Evolutionary conservation across 2,113 vertebrate species (phyloP).

Genomic region (Albula goreensis): DNA sequence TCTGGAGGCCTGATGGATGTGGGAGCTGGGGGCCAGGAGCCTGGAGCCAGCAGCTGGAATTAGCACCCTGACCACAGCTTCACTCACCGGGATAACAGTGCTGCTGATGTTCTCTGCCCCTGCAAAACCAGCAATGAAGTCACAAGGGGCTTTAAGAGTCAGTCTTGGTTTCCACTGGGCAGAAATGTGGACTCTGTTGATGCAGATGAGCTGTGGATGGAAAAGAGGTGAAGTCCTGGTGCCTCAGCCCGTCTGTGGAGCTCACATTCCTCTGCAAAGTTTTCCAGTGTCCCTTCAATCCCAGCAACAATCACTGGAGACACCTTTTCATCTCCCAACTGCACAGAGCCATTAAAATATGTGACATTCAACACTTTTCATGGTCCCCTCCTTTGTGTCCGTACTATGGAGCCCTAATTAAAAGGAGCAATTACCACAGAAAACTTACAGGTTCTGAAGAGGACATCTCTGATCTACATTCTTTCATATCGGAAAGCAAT

Average conservation of each 20-base stretch:
- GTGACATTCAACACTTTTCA: neutral
- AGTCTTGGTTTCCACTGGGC: no score
- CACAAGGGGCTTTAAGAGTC: neutral
- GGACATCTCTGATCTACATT: slow-evolving; percentile 23
- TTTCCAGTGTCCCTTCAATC: neutral
- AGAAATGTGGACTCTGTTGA: no score
- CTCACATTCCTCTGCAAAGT: neutral
- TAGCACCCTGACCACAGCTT: slow-evolving; percentile 20
- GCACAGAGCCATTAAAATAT: neutral
- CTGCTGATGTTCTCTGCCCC: slow-evolving; percentile 6
- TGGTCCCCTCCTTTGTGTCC: neutral
- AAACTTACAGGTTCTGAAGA: slow-evolving; percentile 7
- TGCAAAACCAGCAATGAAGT: neutral
- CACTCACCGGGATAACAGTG: neutral
- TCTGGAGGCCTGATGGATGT: slow-evolving; percentile 22
- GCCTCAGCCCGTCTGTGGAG: no score
- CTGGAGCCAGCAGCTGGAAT: slow-evolving; percentile 4
- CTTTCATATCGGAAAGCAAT: slow-evolving; percentile 21
- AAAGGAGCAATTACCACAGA: neutral
- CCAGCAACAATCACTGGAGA: neutral
- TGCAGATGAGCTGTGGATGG: no score
- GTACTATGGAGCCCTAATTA: slow-evolving; percentile 20
- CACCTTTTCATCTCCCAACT: slow-evolving; percentile 10
- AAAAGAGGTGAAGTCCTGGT: no score
- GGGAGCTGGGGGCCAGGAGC: neutral